A percentile compares a stretch with the other conserved stretches of the same genome.
Evolutionary conservation across 2,797 vertebrate species (phyloP).

Genomic region (Anabas testudineus): DNA sequence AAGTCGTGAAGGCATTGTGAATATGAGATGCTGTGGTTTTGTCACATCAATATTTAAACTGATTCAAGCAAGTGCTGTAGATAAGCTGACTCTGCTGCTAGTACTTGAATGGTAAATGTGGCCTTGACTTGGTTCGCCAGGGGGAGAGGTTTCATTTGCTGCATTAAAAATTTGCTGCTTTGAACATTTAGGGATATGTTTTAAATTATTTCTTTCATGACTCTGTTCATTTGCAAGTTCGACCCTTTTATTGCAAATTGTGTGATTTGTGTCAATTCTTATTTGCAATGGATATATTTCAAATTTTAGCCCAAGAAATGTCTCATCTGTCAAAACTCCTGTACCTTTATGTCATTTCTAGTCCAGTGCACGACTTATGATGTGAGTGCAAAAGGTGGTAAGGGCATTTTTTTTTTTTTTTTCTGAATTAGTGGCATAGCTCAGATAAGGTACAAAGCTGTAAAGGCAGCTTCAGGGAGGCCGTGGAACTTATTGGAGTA

Average conservation of each 20-base stretch:
- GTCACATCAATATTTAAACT: constrained; percentile 58
- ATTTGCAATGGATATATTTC: constrained; percentile 40
- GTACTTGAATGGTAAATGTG: constrained; percentile 41
- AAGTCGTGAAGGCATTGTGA: constrained; percentile 43
- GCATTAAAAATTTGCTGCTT: constrained; percentile 28
- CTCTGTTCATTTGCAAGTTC: constrained; percentile 22
- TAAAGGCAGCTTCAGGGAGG: not conserved
- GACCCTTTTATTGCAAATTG: not conserved
- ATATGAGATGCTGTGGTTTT: constrained; percentile 48
- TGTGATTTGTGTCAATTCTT: constrained; percentile 47
- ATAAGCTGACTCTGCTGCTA: constrained; percentile 55
- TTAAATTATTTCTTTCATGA: constrained; percentile 11
- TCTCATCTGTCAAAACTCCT: constrained; percentile 48
- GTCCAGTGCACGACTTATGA: not conserved
- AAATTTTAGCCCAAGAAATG: constrained; percentile 55
- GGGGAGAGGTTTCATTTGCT: constrained; percentile 32
- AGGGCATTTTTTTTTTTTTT: constrained; percentile 3
- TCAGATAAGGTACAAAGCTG: constrained; percentile 1
- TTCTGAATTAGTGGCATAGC: constrained; percentile 16
- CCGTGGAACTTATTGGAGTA: not conserved
- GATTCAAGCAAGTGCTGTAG: constrained; percentile 21
- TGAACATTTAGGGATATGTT: constrained; percentile 18
- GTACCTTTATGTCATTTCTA: constrained; percentile 39
- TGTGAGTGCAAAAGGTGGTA: constrained; percentile 8
- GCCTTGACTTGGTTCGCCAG: constrained; percentile 25